Evolutionary conservation across 2,888 invertebrate genomes (phyloP), one percentile per base, ranked within the genome.

Genomic region (Drosophila cognata): DNA sequence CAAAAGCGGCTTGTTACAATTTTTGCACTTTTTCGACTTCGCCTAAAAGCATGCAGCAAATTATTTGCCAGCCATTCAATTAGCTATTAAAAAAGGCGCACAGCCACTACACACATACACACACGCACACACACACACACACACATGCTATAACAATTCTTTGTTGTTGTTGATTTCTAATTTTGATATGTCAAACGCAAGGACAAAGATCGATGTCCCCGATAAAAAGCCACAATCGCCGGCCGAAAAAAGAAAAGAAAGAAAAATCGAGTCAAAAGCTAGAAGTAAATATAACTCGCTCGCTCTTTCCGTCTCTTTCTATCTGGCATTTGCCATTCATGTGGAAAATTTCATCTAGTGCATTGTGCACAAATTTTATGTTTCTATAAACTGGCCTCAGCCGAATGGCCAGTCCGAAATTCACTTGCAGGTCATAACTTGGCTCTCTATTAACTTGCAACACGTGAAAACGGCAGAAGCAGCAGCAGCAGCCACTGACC

Each of bases 121-220:
- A 7, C 38, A 46, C 55, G n/a, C 25, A 51, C 38, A 48, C 25
- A 33, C 31, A 13, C 36, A 41, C 21, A 46, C 28, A 55, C 43
- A 33, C 31, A 29, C 33, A 28, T 18, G 53, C 28, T 43, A 36
- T 28, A 60, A 31, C 43, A 43, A 51, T 50, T 64, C 29, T 31
- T 62, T 43, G 51, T 67, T 65, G 59, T 65, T 69, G 52, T 66
- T 65, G 88, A 89, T 89, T 90, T 89, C 79, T 91, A 90, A 90
- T 90, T 91, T 91, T 79, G 88, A 89, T 91, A 91, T 91, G 91
- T 91, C 91, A 91, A 86, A 87, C 79, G 84, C 91, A 91, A 79
- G 82, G 79, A 74, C 77, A 86, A 90, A 91, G 91, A 91, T 91
- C 91, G 91, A 91, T 91, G 91, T 91, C 84, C 82, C 71, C 84